These are phyloP conservation scores for Gadus chalcogrammus DNA, from an alignment of 2,113 vertebrate species.

Conservation along the genomic window DNA sequence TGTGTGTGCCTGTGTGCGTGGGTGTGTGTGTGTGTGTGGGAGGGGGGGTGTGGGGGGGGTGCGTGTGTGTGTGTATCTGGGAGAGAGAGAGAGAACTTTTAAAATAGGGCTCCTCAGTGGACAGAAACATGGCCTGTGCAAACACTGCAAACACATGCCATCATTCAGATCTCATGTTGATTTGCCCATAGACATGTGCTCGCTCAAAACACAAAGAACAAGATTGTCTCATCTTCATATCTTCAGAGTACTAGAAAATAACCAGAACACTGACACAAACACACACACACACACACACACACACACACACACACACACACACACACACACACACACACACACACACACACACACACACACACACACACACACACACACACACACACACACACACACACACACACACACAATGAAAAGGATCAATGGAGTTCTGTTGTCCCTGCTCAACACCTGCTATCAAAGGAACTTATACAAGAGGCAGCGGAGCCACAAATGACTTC, in stretches of 20 bases:
- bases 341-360: conserved; percentile 2
- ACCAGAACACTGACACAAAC: conserved; percentile 21
- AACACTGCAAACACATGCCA: not conserved
- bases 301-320: not conserved
- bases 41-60: too few species aligned
- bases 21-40: too few species aligned
- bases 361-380: not conserved
- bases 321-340: conserved; percentile 1
- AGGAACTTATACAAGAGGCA: conserved; percentile 52
- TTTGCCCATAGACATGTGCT: conserved; percentile 1
- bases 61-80: too few species aligned
- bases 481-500: conserved; percentile 49
- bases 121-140: too few species aligned
- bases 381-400: conserved; percentile 1
- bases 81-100: too few species aligned
- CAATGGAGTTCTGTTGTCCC: conserved; percentile 66
- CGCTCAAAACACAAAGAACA: conserved; percentile 10
- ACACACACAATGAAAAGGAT: conserved; percentile 56
- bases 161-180: not conserved
- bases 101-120: too few species aligned
- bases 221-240: conserved; percentile 21
- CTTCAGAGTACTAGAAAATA: conserved; percentile 32
- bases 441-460: conserved; percentile 68
- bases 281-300: conserved; percentile 2
- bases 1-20: too few species aligned